Evolutionary conservation across 1,140 invertebrate species (phyloP).

Genomic region (Rhynchophorus ferrugineus): DNA sequence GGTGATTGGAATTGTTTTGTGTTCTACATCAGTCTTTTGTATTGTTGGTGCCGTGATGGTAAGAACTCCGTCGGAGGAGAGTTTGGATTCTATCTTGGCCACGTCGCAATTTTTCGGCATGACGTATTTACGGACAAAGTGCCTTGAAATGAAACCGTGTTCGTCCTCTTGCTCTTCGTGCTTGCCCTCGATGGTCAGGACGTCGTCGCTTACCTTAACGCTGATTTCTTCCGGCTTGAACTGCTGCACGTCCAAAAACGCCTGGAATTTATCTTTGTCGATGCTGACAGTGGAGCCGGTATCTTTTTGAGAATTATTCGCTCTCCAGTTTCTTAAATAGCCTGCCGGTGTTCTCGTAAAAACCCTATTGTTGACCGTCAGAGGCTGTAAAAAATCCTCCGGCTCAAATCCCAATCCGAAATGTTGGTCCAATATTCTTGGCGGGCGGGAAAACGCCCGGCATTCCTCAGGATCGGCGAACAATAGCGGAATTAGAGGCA

Average conservation of each 20-base stretch:
- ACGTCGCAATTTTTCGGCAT: not conserved
- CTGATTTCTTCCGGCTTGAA: slow-evolving; percentile 74
- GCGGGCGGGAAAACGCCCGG: slow-evolving; percentile 35
- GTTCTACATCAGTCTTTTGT: slow-evolving; percentile 30
- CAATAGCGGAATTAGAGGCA: slow-evolving; percentile 16
- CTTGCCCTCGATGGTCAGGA: slow-evolving; percentile 60
- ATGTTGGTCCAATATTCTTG: slow-evolving; percentile 51
- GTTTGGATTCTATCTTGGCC: slow-evolving; percentile 46
- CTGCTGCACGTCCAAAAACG: slow-evolving; percentile 74
- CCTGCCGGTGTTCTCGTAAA: slow-evolving; percentile 25
- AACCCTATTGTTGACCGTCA: slow-evolving; percentile 25
- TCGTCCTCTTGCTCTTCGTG: slow-evolving; percentile 69
- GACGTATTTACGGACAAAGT: not conserved
- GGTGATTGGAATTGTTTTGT: slow-evolving; percentile 43
- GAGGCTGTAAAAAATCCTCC: slow-evolving; percentile 45
- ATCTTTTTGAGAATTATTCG: slow-evolving; percentile 27
- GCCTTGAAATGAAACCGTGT: slow-evolving; percentile 53
- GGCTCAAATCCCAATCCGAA: slow-evolving; percentile 49
- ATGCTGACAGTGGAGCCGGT: slow-evolving; percentile 40
- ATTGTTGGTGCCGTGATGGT: slow-evolving; percentile 51
- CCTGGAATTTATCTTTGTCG: slow-evolving; percentile 57
- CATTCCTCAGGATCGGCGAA: slow-evolving; percentile 2
- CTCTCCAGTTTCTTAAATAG: slow-evolving; percentile 49
- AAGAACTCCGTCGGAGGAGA: slow-evolving; percentile 56
- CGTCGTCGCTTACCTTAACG: slow-evolving; percentile 50